Evolutionary conservation across 2,888 invertebrate genomes (phyloP).

Genomic region (Cerceris rybyensis): DNA sequence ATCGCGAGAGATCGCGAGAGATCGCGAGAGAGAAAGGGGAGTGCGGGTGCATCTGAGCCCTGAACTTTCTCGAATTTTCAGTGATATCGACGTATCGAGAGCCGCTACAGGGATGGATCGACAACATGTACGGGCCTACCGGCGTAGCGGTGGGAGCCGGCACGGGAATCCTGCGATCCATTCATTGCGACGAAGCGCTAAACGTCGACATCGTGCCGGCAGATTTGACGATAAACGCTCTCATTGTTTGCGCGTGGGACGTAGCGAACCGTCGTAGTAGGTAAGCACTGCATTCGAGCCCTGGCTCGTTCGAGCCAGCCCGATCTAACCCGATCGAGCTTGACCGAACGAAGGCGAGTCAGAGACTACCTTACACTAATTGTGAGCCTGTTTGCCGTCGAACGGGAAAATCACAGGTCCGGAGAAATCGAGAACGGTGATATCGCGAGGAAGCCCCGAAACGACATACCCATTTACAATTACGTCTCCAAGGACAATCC

Average conservation of each 20-base stretch:
- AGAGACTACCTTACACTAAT: no score
- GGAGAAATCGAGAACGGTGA: no score
- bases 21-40: neutral
- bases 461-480: conserved; percentile 88
- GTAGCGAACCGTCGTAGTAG: conserved; percentile 82
- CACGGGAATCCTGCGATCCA: conserved; percentile 89
- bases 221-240: conserved; percentile 91
- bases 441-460: neutral
- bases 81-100: conserved; percentile 88
- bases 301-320: no score
- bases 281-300: neutral
- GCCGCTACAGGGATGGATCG: conserved; percentile 93
- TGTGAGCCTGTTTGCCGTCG: no score
- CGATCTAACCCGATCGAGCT: no score
- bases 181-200: conserved; percentile 87
- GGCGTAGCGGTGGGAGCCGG: conserved; percentile 89
- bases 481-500: conserved; percentile 92
- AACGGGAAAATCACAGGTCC: no score
- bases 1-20: no score
- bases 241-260: conserved; percentile 91
- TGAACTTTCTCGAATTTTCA: conserved; percentile 70
- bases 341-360: no score
- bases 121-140: conserved; percentile 95
- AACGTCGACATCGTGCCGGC: conserved; percentile 93
- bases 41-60: no score